Base-by-base conservation (phyloP, 1,140 invertebrate genomes). In the Hirudo medicinalis region DNA sequence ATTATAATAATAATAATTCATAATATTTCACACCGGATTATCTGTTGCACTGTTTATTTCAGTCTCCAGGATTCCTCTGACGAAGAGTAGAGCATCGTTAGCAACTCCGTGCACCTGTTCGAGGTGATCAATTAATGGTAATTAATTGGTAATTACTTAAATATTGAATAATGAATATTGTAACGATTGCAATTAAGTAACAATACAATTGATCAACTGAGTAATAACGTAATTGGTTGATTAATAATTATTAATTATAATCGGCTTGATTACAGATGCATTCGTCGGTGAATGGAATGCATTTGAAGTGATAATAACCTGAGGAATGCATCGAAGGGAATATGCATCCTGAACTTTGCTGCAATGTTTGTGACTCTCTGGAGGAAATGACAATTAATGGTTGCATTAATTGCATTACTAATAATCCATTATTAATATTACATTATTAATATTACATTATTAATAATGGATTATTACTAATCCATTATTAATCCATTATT, bases 41-140 rank as follows among this genome's bases (percentile, higher is more conserved):
- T 89, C 88, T 4, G 88, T 89, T 9, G 87, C 88, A 73, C 87
- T 87, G 79, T 89, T 89, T 79, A 89, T 86, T 78, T 89, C 88
- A 19, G 84, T 87, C 0, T 83, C 83, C 29, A 89, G 82, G 6
- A 89, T 83, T 27, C 82, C 80, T 72, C 84, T 79, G 0, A 87
- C 87, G 80, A 89, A 89, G 53, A 87, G 85, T 54, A 89, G 86
- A 0, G 88, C 90, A 75, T 89, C 88, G 77, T 88, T 87, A 6
- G 87, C 85, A 70, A 88, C 85, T 54, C 88, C 88, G 75, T 87
- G 86, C 2, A 86, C 83, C 82, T 81, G 72, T 55, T 76, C 76
- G 73, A 25, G 70, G 27, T n/a, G n/a, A n/a, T n/a, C n/a, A n/a
- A n/a, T n/a, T n/a, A n/a, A n/a, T n/a, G n/a, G n/a, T 49, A 32